Base-by-base conservation (phyloP, 2,888 invertebrate species). In the Apotomis turbidana region DNA sequence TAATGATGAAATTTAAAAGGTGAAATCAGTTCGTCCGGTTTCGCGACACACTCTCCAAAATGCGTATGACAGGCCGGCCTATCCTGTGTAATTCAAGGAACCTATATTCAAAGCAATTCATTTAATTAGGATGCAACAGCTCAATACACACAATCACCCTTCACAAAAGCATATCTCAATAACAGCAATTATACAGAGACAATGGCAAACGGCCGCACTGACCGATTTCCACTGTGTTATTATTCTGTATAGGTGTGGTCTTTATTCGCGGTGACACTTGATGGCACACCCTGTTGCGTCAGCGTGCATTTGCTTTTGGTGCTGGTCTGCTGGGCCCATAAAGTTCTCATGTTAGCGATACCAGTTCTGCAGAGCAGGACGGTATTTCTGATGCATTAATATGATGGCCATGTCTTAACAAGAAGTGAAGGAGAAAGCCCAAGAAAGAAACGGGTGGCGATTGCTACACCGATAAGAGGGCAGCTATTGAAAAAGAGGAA, bases 151-250 rank as follows among this genome's bases (percentile, higher is more conserved):
- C 63, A 68, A 72, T 68, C 57, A 52, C 49, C 54, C 27, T 36
- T 10, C 71, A 68, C 52, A 72, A 68, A 58, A 63, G 62, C 68
- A 63, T 27, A 27, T 67, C 69, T 59, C 78, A 84, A 87, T 86
- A 81, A 82, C 81, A 78, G 82, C 83, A 89, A 91, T 90, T 90
- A 90, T 85, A 71, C 77, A 76, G 79, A 88, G 85, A 90, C 90
- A 90, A 90, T 89, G 79, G 85, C 74, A 76, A 74, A 80, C 77
- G 73, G 78, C 77, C 79, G 74, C 76, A 78, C 78, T 83, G 87
- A 84, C 83, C 84, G 85, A 87, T 83, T 86, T 87, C 79, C 80
- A 82, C 70, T 76, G 78, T 69, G 77, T 78, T 79, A 82, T 83
- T 84, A 83, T 81, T 81, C 74, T 63, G 74, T 46, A 54, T 57